Evolutionary conservation across 2,888 invertebrate species (phyloP).

Genomic region (Scelioninae gen. 1): DNA sequence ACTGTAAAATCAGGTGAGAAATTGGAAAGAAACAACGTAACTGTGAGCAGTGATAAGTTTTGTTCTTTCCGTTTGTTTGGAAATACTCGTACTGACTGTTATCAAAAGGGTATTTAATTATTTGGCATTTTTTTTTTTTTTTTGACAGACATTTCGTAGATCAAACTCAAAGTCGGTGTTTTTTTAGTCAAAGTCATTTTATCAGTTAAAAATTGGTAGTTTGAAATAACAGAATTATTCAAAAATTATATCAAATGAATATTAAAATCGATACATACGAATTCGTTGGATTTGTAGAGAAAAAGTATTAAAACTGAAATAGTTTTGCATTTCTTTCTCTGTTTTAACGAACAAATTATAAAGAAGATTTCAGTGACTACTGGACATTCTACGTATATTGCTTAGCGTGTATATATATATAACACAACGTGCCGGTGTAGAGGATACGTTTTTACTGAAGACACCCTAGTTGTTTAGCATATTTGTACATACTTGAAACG

Average conservation of each 20-base stretch:
- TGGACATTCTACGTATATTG: slow-evolving; percentile 78
- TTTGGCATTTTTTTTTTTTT: background rate
- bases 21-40: slow-evolving; percentile 22
- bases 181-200: too few relatives aligned
- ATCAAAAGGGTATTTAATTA: slow-evolving; percentile 4
- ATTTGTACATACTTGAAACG: slow-evolving; percentile 67
- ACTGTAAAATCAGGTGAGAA: background rate
- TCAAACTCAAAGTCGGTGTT: slow-evolving; percentile 4
- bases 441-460: slow-evolving; percentile 76
- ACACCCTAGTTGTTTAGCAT: slow-evolving; percentile 61
- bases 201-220: slow-evolving; percentile 20
- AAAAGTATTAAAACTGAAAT: slow-evolving; percentile 16
- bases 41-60: background rate
- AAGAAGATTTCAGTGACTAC: slow-evolving; percentile 3
- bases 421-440: slow-evolving; percentile 76
- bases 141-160: background rate
- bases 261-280: background rate
- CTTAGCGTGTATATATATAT: slow-evolving; percentile 76
- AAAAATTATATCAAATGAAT: slow-evolving; percentile 22
- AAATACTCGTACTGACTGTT: slow-evolving; percentile 7
- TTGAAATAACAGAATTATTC: background rate
- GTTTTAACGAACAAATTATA: slow-evolving; percentile 19
- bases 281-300: background rate
- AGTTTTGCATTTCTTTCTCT: slow-evolving; percentile 7
- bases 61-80: slow-evolving; percentile 6